Base-by-base conservation (phyloP, 2,113 vertebrate genomes). In the Caloenas nicobarica region DNA sequence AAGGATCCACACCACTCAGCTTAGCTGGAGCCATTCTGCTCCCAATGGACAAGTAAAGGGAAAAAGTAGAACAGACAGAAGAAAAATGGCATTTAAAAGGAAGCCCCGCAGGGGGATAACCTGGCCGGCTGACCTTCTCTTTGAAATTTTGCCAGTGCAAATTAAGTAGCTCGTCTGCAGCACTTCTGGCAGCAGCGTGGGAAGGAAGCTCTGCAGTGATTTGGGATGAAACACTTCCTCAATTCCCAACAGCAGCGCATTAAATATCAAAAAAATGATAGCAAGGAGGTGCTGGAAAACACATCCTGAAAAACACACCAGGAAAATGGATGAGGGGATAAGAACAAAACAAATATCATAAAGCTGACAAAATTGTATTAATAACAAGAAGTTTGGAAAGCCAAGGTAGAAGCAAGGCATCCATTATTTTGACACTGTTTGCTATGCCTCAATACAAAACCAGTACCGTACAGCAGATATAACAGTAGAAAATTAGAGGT, bases 91-190 rank as follows among this genome's bases (percentile, higher is more conserved):
- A 88, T 84, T 96, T 46, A 74, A 68, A 91, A 72, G 61, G 56
- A 92, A 95, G 80, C 76, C 82, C 88, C 1, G 1, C 11, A 2
- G 83, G 60, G 91, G 64, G n/a, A 90, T 84, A 95, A 96, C 95
- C 93, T 94, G 93, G 90, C 80, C 80, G 68, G 79, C 54, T 88
- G 96, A 97, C 96, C 92, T 90, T 74, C 82, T 72, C 82, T 91
- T 95, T 93, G 95, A 96, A 95, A 94, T 86, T 60, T 23, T 96
- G 93, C 95, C 95, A 94, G 92, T 42, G 88, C 92, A 94, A 95
- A 96, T 97, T 80, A 95, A 96, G 88, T 71, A 94, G 92, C 73
- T 86, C 31, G 86, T 91, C 90, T 87, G 86, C 88, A 93, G 86
- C 92, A 61, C 6, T 81, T 60, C 92, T 94, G 88, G 92, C 90